Evolutionary conservation across 1,140 invertebrate genomes (phyloP).

Genomic region (Atopsyche davidsoni): DNA sequence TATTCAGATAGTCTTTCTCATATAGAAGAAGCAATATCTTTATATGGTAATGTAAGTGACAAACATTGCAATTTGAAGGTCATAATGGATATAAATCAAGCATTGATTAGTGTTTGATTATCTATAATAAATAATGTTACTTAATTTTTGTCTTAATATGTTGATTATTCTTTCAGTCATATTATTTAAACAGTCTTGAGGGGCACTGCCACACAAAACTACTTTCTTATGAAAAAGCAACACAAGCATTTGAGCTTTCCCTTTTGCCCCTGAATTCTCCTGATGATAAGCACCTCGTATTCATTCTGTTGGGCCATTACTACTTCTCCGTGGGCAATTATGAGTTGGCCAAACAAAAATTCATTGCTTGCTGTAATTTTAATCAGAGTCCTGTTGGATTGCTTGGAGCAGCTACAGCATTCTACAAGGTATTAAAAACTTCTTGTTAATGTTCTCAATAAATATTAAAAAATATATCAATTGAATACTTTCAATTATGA

Average conservation of each 20-base stretch:
- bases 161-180: conserved; percentile 7
- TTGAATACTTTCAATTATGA: not conserved
- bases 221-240: not conserved
- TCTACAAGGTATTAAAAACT: conserved; percentile 8
- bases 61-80: not conserved
- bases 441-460: too few relatives aligned
- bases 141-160: not conserved
- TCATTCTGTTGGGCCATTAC: conserved; percentile 7
- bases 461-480: too few relatives aligned
- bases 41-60: not conserved
- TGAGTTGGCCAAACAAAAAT: conserved; percentile 5
- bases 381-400: conserved; percentile 3
- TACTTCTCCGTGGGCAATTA: conserved; percentile 2
- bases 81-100: not conserved
- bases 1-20: not conserved
- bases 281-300: conserved; percentile 9
- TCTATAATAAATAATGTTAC: too few relatives aligned
- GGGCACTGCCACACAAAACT: conserved; percentile 3
- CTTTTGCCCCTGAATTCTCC: conserved; percentile 8
- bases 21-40: not conserved
- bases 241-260: conserved; percentile 3
- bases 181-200: conserved; percentile 5
- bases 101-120: too few relatives aligned
- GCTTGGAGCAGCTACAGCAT: conserved; percentile 14
- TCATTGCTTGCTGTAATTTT: conserved; percentile 8